These are phyloP conservation scores for Chlorospingus flavigularis DNA, from an alignment of 2,797 vertebrate genomes.

Conservation along the genomic window DNA sequence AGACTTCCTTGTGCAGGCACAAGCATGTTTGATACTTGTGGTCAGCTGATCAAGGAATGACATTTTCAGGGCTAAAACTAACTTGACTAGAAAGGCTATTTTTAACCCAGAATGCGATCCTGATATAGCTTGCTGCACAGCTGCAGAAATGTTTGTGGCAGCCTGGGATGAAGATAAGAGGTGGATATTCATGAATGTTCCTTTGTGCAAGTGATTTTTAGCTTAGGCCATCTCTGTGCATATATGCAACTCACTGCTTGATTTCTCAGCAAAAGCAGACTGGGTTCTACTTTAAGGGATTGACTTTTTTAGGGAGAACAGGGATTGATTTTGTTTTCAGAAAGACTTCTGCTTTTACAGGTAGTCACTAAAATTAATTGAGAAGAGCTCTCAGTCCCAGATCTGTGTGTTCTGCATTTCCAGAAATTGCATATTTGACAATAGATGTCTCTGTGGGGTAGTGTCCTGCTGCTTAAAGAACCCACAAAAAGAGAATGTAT, in stretches of 20 bases:
- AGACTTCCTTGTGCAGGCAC: neutral
- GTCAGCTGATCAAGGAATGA: neutral
- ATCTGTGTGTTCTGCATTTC: neutral
- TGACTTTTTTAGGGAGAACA: neutral
- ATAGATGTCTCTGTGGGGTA: neutral
- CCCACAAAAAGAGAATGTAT: neutral
- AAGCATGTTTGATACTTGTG: neutral
- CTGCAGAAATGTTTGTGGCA: constrained; percentile 18
- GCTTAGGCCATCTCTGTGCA: neutral
- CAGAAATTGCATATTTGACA: neutral
- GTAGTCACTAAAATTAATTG: neutral
- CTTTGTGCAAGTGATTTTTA: neutral
- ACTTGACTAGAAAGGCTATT: constrained; percentile 1
- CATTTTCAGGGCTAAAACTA: neutral
- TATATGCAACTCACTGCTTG: neutral
- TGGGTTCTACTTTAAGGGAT: neutral
- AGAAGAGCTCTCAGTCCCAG: neutral
- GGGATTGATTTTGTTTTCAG: neutral
- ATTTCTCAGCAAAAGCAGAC: neutral
- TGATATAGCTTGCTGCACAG: constrained; percentile 19
- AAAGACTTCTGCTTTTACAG: neutral
- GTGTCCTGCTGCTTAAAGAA: neutral
- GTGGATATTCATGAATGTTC: neutral
- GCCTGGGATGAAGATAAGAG: neutral
- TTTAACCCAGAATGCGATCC: neutral